Evolutionary conservation across 2,113 vertebrate species (phyloP).

Genomic region (Pollachius pollachius): DNA sequence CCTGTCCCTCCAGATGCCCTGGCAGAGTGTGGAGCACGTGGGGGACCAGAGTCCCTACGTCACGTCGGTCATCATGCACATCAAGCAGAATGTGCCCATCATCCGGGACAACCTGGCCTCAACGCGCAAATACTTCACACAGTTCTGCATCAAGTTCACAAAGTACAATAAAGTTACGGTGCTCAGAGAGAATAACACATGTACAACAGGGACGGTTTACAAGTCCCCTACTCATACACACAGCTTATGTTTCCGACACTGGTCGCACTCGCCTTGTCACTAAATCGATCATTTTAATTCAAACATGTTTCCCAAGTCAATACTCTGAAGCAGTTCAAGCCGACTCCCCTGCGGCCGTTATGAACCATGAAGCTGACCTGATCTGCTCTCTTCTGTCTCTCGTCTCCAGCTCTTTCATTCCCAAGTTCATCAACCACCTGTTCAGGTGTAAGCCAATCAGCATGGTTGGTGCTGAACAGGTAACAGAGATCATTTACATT

Average conservation of each 20-base stretch:
- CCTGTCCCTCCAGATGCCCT: conserved; percentile 85
- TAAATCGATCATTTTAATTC: no score
- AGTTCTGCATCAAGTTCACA: conserved; percentile 99
- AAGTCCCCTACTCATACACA: neutral
- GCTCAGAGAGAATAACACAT: neutral
- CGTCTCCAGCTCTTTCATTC: conserved; percentile 90
- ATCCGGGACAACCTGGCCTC: conserved; percentile 96
- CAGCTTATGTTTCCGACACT: neutral
- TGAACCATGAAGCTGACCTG: no score
- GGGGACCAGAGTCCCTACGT: conserved; percentile 99
- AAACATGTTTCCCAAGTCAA: no score
- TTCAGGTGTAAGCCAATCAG: conserved; percentile 98
- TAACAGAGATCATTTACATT: conserved; percentile 47
- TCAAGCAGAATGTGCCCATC: conserved; percentile 97
- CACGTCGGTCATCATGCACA: conserved; percentile 96
- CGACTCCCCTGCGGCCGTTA: no score
- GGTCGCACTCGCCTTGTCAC: no score
- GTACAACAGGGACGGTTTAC: neutral
- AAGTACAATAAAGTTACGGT: conserved; percentile 76
- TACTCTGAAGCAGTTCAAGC: no score
- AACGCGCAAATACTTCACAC: conserved; percentile 97
- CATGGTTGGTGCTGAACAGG: conserved; percentile 98
- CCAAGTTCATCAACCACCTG: conserved; percentile 98
- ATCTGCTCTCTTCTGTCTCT: no score
- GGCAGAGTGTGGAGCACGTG: conserved; percentile 98